These are phyloP conservation scores for Caenorhabditis wallacei DNA, from an alignment of 2,888 invertebrate species.

Conservation along the genomic window DNA sequence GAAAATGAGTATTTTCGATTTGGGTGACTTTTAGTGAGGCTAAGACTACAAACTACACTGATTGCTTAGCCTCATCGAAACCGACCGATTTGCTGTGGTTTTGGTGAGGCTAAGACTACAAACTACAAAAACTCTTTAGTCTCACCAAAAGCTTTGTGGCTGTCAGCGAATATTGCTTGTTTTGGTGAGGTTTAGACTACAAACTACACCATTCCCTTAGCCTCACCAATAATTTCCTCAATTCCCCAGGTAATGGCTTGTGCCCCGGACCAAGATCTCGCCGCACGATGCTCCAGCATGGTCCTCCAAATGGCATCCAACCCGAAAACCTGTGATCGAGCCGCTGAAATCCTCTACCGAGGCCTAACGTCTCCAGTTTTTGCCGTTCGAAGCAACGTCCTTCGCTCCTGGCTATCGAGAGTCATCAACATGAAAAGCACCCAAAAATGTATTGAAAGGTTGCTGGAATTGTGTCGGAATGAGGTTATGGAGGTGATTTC, in stretches of 20 bases:
- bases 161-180: no score
- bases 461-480: constrained; percentile 15
- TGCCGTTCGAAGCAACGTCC: constrained; percentile 39
- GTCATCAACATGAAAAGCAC: constrained; percentile 42
- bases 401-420: constrained; percentile 45
- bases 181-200: no score
- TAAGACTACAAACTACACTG: neutral
- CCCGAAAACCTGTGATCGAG: neutral
- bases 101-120: neutral
- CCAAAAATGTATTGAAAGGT: constrained; percentile 16
- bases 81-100: no score
- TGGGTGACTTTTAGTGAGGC: neutral
- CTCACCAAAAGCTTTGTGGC: neutral
- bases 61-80: no score
- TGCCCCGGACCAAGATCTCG: constrained; percentile 37
- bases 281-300: constrained; percentile 28
- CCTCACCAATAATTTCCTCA: neutral
- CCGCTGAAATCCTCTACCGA: constrained; percentile 29
- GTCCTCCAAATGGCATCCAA: constrained; percentile 25
- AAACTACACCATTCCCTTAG: no score
- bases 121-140: neutral
- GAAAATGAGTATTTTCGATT: neutral
- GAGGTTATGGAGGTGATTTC: neutral
- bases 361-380: constrained; percentile 27
- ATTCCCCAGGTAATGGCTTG: constrained; percentile 20